Conservation (phyloP, 2,113 vertebrate genomes). For the human (Homo sapiens) region GRCh38 chr2:199781001-199781500, state of each 20-base stretch:
- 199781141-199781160: background rate
- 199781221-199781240: too few species aligned
- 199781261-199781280: background rate
- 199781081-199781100: background rate
- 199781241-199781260: background rate
- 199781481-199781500: background rate
- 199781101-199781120: background rate
- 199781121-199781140: background rate
- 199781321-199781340: background rate
- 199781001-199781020: background rate
- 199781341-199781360: background rate
- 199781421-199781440: background rate
- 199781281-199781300: background rate
- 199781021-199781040: background rate
- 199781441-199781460: background rate
- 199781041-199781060: background rate
- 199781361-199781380: background rate
- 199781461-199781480: background rate
- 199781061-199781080: background rate
- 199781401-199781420: too few species aligned
- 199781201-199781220: too few species aligned
- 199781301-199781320: too few species aligned
- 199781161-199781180: background rate
- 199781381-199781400: background rate
- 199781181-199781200: background rate